Evolutionary conservation across 2,888 invertebrate species (phyloP).

Genomic region (Plutella xylostella): DNA sequence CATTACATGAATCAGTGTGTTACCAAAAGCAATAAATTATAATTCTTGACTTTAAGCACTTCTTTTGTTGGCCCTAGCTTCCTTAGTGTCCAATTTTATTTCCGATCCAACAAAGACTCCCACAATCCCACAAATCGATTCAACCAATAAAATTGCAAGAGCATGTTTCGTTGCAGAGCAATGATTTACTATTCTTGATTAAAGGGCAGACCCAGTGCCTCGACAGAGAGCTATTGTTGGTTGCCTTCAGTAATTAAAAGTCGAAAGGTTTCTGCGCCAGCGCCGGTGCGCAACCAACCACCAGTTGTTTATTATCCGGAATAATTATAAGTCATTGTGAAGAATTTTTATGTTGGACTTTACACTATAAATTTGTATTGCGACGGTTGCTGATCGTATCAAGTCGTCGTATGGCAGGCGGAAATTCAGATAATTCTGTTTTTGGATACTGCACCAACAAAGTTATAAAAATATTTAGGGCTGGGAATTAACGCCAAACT

Average conservation of each 20-base stretch:
- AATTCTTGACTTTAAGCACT: no score
- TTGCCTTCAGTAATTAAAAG: constrained; percentile 48
- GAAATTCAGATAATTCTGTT: no score
- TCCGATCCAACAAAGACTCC: background rate
- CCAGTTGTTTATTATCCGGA: constrained; percentile 35
- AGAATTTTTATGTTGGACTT: constrained; percentile 6
- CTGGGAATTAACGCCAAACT: no score
- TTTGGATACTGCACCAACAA: no score
- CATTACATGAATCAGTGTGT: no score
- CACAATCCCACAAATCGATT: no score
- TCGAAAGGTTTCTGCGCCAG: constrained; percentile 41
- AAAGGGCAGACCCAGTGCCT: constrained; percentile 44
- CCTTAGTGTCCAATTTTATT: background rate
- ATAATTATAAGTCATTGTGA: constrained; percentile 35
- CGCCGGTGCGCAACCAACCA: background rate
- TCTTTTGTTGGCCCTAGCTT: no score
- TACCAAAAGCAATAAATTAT: no score
- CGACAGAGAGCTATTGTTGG: constrained; percentile 32
- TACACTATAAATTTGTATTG: constrained; percentile 32
- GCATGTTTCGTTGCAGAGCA: constrained; percentile 7
- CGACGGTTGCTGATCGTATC: no score
- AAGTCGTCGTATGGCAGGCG: no score
- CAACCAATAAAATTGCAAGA: constrained; percentile 1
- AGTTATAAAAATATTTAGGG: no score
- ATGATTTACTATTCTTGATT: constrained; percentile 45